Conservation (phyloP, 2,888 invertebrate genomes). For the Raillietiella orientalis region DNA sequence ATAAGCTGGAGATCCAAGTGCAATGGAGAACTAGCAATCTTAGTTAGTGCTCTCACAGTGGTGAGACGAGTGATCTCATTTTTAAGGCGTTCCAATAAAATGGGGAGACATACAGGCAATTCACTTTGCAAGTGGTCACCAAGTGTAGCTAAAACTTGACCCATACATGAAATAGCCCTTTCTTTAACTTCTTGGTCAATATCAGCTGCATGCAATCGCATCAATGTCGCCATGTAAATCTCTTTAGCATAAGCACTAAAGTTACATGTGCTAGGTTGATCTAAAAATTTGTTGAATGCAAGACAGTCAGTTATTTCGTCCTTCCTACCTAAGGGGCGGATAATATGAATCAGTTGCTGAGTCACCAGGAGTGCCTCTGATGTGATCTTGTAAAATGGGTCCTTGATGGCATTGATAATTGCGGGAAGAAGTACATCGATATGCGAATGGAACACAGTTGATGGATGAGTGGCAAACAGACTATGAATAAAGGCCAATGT, state of each 20-base stretch:
- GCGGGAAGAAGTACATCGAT: slow-evolving; percentile 45
- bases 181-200: slow-evolving; percentile 99
- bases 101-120: slow-evolving; percentile 52
- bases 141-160: slow-evolving; percentile 67
- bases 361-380: slow-evolving; percentile 78
- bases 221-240: slow-evolving; percentile 44
- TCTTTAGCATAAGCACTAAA: slow-evolving; percentile 38
- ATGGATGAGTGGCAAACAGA: slow-evolving; percentile 40
- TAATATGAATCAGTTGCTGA: slow-evolving; percentile 75
- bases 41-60: slow-evolving; percentile 77
- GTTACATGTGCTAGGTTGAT: slow-evolving; percentile 21
- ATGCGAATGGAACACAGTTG: slow-evolving; percentile 43
- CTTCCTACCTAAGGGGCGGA: slow-evolving; percentile 39
- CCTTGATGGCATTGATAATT: slow-evolving; percentile 59
- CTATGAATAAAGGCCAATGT: slow-evolving; percentile 69
- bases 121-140: slow-evolving; percentile 50
- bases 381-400: slow-evolving; percentile 93
- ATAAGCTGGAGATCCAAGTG: slow-evolving; percentile 50
- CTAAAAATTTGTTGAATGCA: slow-evolving; percentile 9
- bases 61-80: slow-evolving; percentile 92
- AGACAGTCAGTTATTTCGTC: too few relatives aligned
- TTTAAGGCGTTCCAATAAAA: slow-evolving; percentile 70
- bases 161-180: slow-evolving; percentile 84
- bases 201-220: slow-evolving; percentile 64
- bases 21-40: slow-evolving; percentile 65